Evolutionary conservation across 2,888 invertebrate species (phyloP).

Genomic region (Chromoteleia sp.): DNA sequence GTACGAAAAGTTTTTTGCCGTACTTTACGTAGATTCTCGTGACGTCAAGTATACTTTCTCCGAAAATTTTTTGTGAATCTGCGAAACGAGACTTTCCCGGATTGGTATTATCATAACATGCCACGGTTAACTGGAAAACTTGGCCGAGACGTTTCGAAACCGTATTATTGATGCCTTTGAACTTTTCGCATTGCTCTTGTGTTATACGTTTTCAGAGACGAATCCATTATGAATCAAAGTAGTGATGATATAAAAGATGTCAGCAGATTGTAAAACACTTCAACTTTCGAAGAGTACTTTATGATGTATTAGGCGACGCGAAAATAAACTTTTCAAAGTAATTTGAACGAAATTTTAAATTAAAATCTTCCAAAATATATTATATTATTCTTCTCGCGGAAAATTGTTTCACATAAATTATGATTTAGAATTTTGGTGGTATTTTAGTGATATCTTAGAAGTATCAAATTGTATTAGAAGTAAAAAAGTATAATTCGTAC

Average conservation of each 20-base stretch:
- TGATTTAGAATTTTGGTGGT: too few relatives aligned
- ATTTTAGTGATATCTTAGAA: too few relatives aligned
- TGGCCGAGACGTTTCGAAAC: conserved; percentile 32
- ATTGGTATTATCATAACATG: conserved; percentile 38
- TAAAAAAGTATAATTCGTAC: too few relatives aligned
- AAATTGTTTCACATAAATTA: too few relatives aligned
- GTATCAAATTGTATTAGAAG: too few relatives aligned
- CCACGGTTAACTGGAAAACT: conserved; percentile 50
- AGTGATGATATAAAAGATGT: conserved; percentile 46
- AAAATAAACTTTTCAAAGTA: conserved; percentile 32
- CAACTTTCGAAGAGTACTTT: conserved; percentile 32
- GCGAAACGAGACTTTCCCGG: conserved; percentile 1
- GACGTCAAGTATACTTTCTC: background rate
- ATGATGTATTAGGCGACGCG: conserved; percentile 27
- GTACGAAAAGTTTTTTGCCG: background rate
- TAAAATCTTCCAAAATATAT: too few relatives aligned
- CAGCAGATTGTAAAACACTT: conserved; percentile 49
- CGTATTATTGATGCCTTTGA: conserved; percentile 60
- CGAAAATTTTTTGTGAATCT: conserved; percentile 11
- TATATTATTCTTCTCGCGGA: too few relatives aligned
- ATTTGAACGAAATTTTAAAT: too few relatives aligned
- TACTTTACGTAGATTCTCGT: background rate
- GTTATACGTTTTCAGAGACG: conserved; percentile 51
- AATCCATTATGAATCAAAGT: conserved; percentile 60
- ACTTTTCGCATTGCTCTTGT: conserved; percentile 48